Conservation (phyloP, 2,888 invertebrate genomes). For the Pollenia angustigena region DNA sequence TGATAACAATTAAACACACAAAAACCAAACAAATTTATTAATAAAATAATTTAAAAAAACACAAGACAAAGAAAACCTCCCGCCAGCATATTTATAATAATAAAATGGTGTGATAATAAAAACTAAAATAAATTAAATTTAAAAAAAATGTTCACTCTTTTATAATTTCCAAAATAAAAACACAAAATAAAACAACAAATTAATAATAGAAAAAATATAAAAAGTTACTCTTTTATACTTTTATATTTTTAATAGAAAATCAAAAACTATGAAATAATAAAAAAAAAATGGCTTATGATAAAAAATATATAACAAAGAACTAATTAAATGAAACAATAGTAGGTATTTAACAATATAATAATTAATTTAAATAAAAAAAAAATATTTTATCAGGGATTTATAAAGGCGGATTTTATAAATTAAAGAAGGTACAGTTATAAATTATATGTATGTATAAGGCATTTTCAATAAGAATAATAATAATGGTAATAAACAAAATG, state of each 20-base stretch:
- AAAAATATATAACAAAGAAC: constrained; percentile 54
- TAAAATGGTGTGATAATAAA: constrained; percentile 82
- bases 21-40: constrained; percentile 54
- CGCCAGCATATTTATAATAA: constrained; percentile 80
- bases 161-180: constrained; percentile 69
- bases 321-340: constrained; percentile 54
- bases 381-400: constrained; percentile 80
- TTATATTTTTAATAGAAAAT: constrained; percentile 74
- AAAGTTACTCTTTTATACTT: constrained; percentile 76
- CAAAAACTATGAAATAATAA: constrained; percentile 74
- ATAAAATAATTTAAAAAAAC: constrained; percentile 51
- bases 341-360: constrained; percentile 60
- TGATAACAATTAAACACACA: constrained; percentile 40
- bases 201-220: constrained; percentile 41
- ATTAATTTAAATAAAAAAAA: constrained; percentile 69
- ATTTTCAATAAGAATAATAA: constrained; percentile 62
- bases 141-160: constrained; percentile 63
- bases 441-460: no score
- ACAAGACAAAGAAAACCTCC: constrained; percentile 80
- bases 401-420: constrained; percentile 71
- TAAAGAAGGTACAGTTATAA: constrained; percentile 63
- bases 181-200: constrained; percentile 53
- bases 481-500: constrained; percentile 53
- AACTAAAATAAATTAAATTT: constrained; percentile 67
- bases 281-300: constrained; percentile 65